phyloP scores from a whole-genome alignment of 2,888 invertebrate species.

The Agriopis aurantiaria region DNA sequence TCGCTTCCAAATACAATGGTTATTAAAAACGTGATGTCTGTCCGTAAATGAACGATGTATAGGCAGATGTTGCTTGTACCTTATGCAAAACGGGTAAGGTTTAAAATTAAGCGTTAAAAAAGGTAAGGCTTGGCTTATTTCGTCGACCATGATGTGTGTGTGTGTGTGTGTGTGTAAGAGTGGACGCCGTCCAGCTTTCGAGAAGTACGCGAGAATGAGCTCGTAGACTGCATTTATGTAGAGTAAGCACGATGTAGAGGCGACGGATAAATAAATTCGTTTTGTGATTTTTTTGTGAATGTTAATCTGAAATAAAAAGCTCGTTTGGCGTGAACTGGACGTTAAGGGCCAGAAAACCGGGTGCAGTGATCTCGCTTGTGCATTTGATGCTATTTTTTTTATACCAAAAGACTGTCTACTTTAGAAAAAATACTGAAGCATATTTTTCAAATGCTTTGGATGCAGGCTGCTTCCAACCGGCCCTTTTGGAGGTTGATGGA shows the following conservation, averaged over 20 bases:
- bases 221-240: constrained; percentile 65
- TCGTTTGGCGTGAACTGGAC: constrained; percentile 1
- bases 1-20: constrained; percentile 86
- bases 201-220: constrained; percentile 74
- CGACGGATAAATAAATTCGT: constrained; percentile 30
- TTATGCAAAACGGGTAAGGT: constrained; percentile 28
- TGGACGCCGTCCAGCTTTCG: constrained; percentile 82
- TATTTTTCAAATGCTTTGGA: too few species aligned
- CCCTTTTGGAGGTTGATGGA: too few species aligned
- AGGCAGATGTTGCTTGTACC: constrained; percentile 29
- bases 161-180: constrained; percentile 68
- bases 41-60: constrained; percentile 60
- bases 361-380: too few species aligned
- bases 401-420: too few species aligned
- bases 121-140: constrained; percentile 20
- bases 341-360: neutral
- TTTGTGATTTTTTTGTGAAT: constrained; percentile 1
- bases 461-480: too few species aligned
- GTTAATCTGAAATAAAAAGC: neutral
- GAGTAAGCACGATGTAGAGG: constrained; percentile 54
- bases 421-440: too few species aligned
- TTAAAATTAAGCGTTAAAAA: constrained; percentile 33
- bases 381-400: too few species aligned
- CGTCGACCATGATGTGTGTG: constrained; percentile 41
- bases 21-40: constrained; percentile 80